These are phyloP conservation scores for Teleogryllus oceanicus DNA, from an alignment of 2,888 invertebrate species.

Conservation along the genomic window DNA sequence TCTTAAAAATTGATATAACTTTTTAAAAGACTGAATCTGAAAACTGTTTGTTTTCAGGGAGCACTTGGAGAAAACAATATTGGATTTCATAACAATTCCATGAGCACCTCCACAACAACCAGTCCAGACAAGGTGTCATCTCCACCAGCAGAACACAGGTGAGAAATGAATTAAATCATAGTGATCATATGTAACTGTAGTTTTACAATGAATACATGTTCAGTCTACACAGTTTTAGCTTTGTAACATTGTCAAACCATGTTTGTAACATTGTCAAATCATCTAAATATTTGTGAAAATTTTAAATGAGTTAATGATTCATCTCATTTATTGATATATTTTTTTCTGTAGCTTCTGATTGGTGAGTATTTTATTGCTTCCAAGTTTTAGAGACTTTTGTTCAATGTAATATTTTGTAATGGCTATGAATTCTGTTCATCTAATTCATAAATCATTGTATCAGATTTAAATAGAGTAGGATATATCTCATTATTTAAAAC, in stretches of 20 bases:
- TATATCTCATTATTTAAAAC: background rate
- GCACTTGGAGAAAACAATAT: constrained; percentile 57
- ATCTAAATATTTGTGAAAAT: background rate
- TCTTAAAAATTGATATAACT: too few species aligned
- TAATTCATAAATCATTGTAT: too few species aligned
- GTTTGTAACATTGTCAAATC: background rate
- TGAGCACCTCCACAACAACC: constrained; percentile 49
- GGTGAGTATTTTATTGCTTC: background rate
- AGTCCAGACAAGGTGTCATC: constrained; percentile 48
- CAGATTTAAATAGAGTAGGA: too few species aligned
- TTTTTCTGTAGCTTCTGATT: background rate
- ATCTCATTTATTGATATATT: background rate
- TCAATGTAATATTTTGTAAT: too few species aligned
- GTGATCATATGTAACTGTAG: too few species aligned
- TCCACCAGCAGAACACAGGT: constrained; percentile 37
- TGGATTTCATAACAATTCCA: constrained; percentile 51
- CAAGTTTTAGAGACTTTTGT: too few species aligned
- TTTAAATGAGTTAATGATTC: background rate
- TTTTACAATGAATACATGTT: too few species aligned
- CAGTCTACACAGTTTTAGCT: background rate
- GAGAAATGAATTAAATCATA: background rate
- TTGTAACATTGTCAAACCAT: background rate
- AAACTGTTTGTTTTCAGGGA: constrained; percentile 48
- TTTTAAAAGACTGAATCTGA: background rate
- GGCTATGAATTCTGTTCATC: too few species aligned